phyloP scores from a whole-genome alignment of 2,113 vertebrate species.

The Chlamydotis undulata region DNA sequence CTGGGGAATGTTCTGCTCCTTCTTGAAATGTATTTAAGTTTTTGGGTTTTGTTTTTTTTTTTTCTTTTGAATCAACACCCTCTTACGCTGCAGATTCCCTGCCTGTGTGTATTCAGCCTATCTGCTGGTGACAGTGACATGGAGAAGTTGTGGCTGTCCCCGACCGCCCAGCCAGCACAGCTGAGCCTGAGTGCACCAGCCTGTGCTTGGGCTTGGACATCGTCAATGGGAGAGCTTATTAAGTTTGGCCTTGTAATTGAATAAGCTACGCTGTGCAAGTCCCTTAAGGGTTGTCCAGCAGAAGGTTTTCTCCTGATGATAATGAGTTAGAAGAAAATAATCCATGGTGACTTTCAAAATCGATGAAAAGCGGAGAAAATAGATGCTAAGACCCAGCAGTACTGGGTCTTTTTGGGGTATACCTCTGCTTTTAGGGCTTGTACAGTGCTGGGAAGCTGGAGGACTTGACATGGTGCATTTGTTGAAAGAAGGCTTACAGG shows the following conservation, averaged over 20 bases:
- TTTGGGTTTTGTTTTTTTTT: not conserved
- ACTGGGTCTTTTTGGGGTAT: not conserved
- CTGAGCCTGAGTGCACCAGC: not conserved
- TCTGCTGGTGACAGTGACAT: not conserved
- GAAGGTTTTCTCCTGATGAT: not conserved
- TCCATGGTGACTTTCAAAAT: not conserved
- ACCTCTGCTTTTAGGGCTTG: not conserved
- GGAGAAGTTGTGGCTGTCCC: not conserved
- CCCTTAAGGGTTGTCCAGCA: not conserved
- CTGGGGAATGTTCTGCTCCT: not conserved
- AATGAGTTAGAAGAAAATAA: not conserved
- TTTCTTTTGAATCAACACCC: not conserved
- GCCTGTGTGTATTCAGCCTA: not conserved
- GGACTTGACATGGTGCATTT: not conserved
- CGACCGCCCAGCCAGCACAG: rapidly evolving
- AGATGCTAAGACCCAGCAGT: not conserved
- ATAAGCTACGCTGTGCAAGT: not conserved
- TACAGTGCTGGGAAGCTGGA: not conserved
- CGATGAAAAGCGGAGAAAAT: not conserved
- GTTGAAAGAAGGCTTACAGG: not conserved
- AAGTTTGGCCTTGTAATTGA: not conserved
- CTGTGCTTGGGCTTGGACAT: not conserved
- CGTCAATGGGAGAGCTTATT: not conserved
- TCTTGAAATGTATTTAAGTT: not conserved
- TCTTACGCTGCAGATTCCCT: not conserved